Evolutionary conservation across 2,113 vertebrate genomes (phyloP).

Genomic region (Hippoglossus stenolepis): DNA sequence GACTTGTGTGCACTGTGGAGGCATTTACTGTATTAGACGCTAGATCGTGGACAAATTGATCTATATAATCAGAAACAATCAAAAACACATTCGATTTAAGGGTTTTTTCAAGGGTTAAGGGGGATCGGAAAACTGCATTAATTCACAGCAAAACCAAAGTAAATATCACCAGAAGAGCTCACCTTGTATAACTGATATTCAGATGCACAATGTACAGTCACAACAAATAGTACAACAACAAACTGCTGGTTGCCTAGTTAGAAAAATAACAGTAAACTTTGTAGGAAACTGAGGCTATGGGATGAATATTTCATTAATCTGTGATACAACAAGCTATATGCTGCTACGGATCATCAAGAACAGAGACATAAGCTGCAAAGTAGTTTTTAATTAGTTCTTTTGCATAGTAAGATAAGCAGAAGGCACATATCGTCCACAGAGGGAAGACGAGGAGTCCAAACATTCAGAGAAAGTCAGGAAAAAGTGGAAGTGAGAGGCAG

Average conservation of each 20-base stretch:
- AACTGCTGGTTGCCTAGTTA: not conserved
- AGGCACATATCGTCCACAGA: slow-evolving; percentile 62
- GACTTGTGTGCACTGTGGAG: not conserved
- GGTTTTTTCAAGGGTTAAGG: slow-evolving; percentile 2
- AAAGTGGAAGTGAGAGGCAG: slow-evolving; percentile 11
- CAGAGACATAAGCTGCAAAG: slow-evolving; percentile 42
- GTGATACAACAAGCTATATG: not conserved
- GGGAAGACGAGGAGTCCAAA: slow-evolving; percentile 9
- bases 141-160: slow-evolving; percentile 45
- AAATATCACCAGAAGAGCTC: slow-evolving; percentile 49
- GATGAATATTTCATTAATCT: not conserved
- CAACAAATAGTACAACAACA: slow-evolving; percentile 1
- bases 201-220: slow-evolving; percentile 17
- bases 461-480: slow-evolving; percentile 22
- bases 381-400: slow-evolving; percentile 64
- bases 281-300: not conserved
- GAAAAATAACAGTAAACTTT: not conserved
- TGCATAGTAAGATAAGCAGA: slow-evolving; percentile 39
- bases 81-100: not conserved
- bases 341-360: slow-evolving; percentile 7
- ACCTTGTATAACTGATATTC: slow-evolving; percentile 59
- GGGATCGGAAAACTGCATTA: slow-evolving; percentile 20
- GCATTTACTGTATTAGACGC: not conserved
- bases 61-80: not conserved
- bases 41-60: not conserved